Evolutionary conservation across 1,140 invertebrate species (phyloP), one percentile per base, ranked within the genome.

Genomic region (Drosophila neocordata): DNA sequence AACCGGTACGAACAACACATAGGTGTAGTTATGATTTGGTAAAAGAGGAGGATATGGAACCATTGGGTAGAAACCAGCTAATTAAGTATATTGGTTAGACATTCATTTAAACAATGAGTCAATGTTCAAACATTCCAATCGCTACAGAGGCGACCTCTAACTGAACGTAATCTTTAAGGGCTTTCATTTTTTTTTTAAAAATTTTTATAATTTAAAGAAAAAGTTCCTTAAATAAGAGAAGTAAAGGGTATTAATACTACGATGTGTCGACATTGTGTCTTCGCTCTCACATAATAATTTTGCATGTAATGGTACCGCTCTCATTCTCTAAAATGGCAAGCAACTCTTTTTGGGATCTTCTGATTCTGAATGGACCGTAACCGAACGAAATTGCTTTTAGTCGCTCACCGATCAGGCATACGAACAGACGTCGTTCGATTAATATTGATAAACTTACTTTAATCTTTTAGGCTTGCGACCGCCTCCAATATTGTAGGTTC

Each of bases 371-470:
- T 37, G 35, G 34, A 41, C 24, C 68, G 65, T 48, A 59, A 64
- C 35, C 51, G 68, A 31, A 1, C 7, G 6, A 61, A 72, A 69
- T 67, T 66, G 56, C 51, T 69, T 73, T 84, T 65, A 84, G 81
- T 84, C 68, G 69, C 66, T 71, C 68, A 81, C 66, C 53, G 73
- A 81, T 81, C 63, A 69, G 63, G 63, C 64, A 27, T 44, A 34
- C 22, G 27, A 58, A 53, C 24, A 65, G 37, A 18, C 12, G 24
- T 51, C 53, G 66, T 71, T 87, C 63, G 73, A 81, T 87, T 81
- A 74, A 84, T 74, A 87, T 73, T 85, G 73, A 78, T 87, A 77
- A 74, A 75, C 72, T 71, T 41, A 37, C 57, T 62, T 63, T 71
- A 51, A 64, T 76, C 56, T 74, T 67, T 72, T 20, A 48, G 72